Evolutionary conservation across 1,140 invertebrate genomes (phyloP), one percentile per base, ranked within the genome.

Genomic region (Drosophila pachea): DNA sequence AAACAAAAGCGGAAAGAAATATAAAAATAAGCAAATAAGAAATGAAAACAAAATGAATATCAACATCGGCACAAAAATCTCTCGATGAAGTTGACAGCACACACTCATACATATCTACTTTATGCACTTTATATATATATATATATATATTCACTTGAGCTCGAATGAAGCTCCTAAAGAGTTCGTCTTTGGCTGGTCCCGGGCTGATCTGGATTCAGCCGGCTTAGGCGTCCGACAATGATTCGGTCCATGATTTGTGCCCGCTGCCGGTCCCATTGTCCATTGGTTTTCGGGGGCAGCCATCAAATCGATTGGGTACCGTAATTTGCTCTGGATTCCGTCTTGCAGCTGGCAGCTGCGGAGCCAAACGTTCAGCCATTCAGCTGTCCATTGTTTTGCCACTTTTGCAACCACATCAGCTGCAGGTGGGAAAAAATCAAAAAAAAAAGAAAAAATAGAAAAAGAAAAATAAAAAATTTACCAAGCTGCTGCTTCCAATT

Each of bases 361-460:
- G 38, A 40, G 11, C 8, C 56, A 49, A 67, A 61, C 70, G 73
- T 50, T 50, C n/a, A n/a, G n/a, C 64, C 61, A 48, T 81, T 45
- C 63, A 55, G 14, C 56, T 82, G 79, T 78, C 76, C 66, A 67
- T 84, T 84, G 68, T 62, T 67, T 70, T 84, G 79, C 79, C 73
- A 78, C 76, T 76, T 79, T 76, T 79, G 70, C 70, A 78, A 53
- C 62, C 50, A 48, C 29, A 61, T 68, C 61, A 67, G 36, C 59
- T 68, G 50, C 59, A 62, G 50, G 29, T 22, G 32, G 32, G n/a
- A 33, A n/a, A n/a, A n/a, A n/a, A 40, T 47, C 35, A 50, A 31
- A 32, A 49, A 8, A 36, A 31, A 29, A 9, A 31, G 8, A 36
- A 33, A 67, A 48, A 33, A 4, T 11, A 7, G n/a, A 47, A 36